Conservation (phyloP, 2,888 invertebrate species). For the Ceraclea dissimilis region DNA sequence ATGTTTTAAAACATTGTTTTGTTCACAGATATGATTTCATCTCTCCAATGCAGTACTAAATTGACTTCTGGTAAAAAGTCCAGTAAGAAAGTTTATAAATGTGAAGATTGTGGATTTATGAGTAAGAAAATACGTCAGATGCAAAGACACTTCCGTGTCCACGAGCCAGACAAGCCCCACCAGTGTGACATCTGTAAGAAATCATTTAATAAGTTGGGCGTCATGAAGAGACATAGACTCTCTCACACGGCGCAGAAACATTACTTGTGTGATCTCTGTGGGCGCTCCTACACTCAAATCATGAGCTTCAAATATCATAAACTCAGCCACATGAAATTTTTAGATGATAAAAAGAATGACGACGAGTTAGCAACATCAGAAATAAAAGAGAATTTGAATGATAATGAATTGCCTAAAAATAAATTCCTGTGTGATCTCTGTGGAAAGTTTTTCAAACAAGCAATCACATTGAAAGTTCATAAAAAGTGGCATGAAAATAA, state of each 20-base stretch:
- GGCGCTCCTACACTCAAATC: not conserved
- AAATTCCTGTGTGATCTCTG: conserved; percentile 2
- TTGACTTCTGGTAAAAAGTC: not conserved
- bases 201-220: not conserved
- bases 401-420: not conserved
- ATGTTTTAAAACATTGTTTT: too few species aligned
- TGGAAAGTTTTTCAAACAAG: conserved; percentile 1
- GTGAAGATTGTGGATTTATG: not conserved
- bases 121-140: not conserved
- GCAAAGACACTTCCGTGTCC: not conserved
- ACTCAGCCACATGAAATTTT: not conserved
- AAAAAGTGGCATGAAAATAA: not conserved
- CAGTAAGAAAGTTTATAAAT: not conserved
- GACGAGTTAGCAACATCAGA: too few species aligned
- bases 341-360: not conserved
- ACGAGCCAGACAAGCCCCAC: not conserved
- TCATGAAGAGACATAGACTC: conserved; percentile 1
- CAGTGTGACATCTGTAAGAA: conserved; percentile 2
- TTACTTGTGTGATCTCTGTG: conserved; percentile 3
- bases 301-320: conserved; percentile 5
- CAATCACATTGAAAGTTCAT: conserved; percentile 1
- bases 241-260: not conserved
- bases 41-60: too few species aligned
- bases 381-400: not conserved
- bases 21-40: too few species aligned